Base-by-base conservation (phyloP, 2,888 invertebrate genomes). In the Dryomyza anilis region DNA sequence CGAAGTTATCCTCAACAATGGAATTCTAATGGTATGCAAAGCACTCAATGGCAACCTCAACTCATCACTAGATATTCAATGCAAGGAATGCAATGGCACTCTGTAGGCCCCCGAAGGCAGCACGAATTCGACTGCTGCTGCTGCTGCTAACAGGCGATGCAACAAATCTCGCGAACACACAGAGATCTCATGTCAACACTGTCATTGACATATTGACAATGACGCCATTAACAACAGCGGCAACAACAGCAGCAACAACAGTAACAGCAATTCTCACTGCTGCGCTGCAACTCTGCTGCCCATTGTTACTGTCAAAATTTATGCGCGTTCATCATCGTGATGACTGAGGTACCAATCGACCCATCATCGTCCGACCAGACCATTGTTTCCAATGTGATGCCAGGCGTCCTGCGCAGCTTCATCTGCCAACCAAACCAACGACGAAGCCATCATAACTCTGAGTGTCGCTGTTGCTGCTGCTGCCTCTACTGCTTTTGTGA, bases 381-480 rank as follows among this genome's bases (percentile, higher is more conserved):
- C 48, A 56, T 56, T 69, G 53, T 70, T 71, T 65, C 69, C 70
- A 71, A 69, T 73, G 70, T 67, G 68, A 70, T 75, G 70, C n/a
- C n/a, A n/a, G n/a, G n/a, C n/a, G n/a, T n/a, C n/a, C n/a, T n/a
- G n/a, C n/a, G n/a, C n/a, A n/a, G n/a, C n/a, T n/a, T n/a, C n/a
- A n/a, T n/a, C n/a, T n/a, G n/a, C n/a, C n/a, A n/a, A n/a, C n/a
- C n/a, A n/a, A n/a, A n/a, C n/a, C n/a, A n/a, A n/a, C n/a, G 25
- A 62, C 63, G 30, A 59, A 78, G 78, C 78, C 76, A 74, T 76
- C 78, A 76, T 76, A 78, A 76, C 76, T 76, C 74, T 74, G 72
- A 76, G 74, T 76, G 78, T 76, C 76, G 76, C 74, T 77, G 76
- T 72, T 25, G 57, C 46, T 48, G 63, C 63, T 55, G 45, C 57